A percentile compares a stretch with the other conserved stretches of the same genome.
Evolutionary conservation across 2,888 invertebrate species (phyloP).

Genomic region (Actias luna): DNA sequence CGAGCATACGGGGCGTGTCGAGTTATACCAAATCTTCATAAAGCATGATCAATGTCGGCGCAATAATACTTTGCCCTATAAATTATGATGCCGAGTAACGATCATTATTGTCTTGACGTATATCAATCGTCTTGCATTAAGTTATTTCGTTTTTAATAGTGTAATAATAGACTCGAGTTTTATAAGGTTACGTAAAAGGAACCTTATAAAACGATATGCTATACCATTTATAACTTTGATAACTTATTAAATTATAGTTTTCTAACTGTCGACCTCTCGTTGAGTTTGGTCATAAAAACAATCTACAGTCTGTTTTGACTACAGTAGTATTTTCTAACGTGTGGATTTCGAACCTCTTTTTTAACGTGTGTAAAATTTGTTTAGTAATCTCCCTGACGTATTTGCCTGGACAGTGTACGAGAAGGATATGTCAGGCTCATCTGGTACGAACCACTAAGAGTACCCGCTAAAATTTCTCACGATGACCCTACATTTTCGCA

Average conservation of each 20-base stretch:
- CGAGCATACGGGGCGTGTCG: conserved; percentile 59
- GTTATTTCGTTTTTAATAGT: conserved; percentile 6
- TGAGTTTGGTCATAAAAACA: too few relatives aligned
- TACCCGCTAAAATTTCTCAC: too few relatives aligned
- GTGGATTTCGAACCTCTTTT: too few relatives aligned
- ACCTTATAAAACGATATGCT: neutral
- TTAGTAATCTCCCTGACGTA: too few relatives aligned
- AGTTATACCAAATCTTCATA: conserved; percentile 72
- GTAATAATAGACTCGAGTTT: neutral
- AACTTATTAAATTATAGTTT: neutral
- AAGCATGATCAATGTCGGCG: conserved; percentile 76
- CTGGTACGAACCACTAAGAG: too few relatives aligned
- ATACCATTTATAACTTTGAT: neutral
- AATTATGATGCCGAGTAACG: conserved; percentile 61
- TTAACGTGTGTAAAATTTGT: too few relatives aligned
- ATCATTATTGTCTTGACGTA: conserved; percentile 44
- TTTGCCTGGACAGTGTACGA: too few relatives aligned
- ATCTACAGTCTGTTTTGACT: too few relatives aligned
- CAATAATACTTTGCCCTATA: conserved; percentile 64
- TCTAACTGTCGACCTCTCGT: too few relatives aligned
- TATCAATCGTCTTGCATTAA: conserved; percentile 14
- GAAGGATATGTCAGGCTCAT: too few relatives aligned
- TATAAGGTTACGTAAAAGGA: neutral
- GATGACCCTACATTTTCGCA: too few relatives aligned
- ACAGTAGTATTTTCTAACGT: too few relatives aligned